These are phyloP conservation scores for Bryconaethiops microstoma DNA, from an alignment of 2,797 vertebrate genomes.

Conservation along the genomic window DNA sequence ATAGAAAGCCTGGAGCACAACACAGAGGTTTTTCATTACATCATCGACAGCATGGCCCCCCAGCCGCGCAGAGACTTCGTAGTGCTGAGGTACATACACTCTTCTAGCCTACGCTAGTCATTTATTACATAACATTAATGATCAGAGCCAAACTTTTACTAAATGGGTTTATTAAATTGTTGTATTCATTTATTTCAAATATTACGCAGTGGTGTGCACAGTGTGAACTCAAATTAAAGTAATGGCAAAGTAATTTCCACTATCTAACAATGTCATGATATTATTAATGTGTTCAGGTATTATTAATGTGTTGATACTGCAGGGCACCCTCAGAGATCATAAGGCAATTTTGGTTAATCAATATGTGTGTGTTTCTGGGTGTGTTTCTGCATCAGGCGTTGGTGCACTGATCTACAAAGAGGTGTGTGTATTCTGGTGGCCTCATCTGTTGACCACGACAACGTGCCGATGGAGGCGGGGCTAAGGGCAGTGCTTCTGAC, in stretches of 20 bases:
- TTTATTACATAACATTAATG: no score
- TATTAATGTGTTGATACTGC: no score
- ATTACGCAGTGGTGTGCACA: no score
- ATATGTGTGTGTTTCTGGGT: neutral
- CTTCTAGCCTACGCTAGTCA: no score
- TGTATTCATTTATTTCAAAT: no score
- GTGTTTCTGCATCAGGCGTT: slow-evolving; percentile 70
- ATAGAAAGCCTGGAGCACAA: slow-evolving; percentile 90
- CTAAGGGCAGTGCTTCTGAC: slow-evolving; percentile 80
- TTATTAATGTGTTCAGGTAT: no score
- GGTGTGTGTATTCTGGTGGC: slow-evolving; percentile 80
- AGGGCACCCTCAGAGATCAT: no score
- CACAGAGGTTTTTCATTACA: slow-evolving; percentile 93
- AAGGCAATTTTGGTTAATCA: neutral
- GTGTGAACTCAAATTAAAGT: no score
- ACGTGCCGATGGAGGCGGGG: slow-evolving; percentile 73
- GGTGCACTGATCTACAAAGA: slow-evolving; percentile 77
- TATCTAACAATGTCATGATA: no score
- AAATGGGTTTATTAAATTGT: no score
- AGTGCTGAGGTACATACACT: slow-evolving; percentile 93
- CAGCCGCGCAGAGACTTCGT: slow-evolving; percentile 93
- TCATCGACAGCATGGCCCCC: slow-evolving; percentile 92
- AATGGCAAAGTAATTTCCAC: no score
- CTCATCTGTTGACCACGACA: slow-evolving; percentile 80
- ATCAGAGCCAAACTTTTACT: no score